phyloP scores from a whole-genome alignment of 2,888 invertebrate species.

The Parapristionchus giblindavisi region DNA sequence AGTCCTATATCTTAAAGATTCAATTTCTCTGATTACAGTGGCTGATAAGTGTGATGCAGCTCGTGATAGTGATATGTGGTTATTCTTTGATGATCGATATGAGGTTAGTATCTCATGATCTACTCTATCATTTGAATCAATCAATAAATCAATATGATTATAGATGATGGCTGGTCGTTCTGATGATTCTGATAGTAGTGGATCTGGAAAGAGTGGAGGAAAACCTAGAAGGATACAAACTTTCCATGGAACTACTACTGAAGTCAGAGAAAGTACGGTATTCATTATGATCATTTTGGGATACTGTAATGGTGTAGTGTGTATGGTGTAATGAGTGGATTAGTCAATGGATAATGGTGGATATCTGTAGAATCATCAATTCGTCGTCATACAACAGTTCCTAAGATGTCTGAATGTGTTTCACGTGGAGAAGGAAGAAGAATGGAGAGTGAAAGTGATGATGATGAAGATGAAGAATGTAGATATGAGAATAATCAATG shows the following conservation, averaged over 20 bases:
- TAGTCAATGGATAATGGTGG: not conserved
- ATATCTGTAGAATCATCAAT: slow-evolving; percentile 18
- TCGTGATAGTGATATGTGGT: slow-evolving; percentile 49
- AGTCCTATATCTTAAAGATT: too few relatives aligned
- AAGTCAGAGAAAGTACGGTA: slow-evolving; percentile 28
- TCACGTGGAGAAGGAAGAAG: not conserved
- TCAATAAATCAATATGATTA: not conserved
- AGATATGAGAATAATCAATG: not conserved
- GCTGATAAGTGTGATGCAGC: slow-evolving; percentile 50
- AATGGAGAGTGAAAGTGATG: slow-evolving; percentile 15
- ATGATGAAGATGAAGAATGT: not conserved
- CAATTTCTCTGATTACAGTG: slow-evolving; percentile 43
- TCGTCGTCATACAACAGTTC: slow-evolving; percentile 33
- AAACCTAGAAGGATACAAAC: slow-evolving; percentile 35
- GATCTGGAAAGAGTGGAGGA: not conserved
- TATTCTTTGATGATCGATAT: slow-evolving; percentile 49
- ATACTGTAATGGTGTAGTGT: too few relatives aligned
- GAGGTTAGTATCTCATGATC: slow-evolving; percentile 36
- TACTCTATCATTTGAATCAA: not conserved
- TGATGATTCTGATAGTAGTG: slow-evolving; percentile 33
- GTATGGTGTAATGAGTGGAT: too few relatives aligned
- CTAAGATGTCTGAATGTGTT: slow-evolving; percentile 26
- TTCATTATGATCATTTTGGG: too few relatives aligned
- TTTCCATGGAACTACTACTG: slow-evolving; percentile 32
- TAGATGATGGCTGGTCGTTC: slow-evolving; percentile 17